phyloP scores from a whole-genome alignment of 2,888 invertebrate species.

The Drosophila crucigera region DNA sequence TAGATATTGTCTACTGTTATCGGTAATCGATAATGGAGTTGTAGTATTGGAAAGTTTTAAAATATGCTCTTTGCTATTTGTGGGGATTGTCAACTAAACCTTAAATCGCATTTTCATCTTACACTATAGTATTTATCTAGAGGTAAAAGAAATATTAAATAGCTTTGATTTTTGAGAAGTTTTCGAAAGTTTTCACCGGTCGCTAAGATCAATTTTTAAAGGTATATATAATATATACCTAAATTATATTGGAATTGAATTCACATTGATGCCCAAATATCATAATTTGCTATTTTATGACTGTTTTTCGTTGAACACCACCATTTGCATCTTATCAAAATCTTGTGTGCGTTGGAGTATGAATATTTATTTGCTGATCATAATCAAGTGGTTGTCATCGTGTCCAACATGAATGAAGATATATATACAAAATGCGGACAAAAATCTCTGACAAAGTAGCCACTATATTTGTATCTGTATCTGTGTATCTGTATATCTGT shows the following conservation, averaged over 20 bases:
- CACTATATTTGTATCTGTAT: constrained; percentile 8
- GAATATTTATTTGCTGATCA: background rate
- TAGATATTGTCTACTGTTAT: background rate
- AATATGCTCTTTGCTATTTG: background rate
- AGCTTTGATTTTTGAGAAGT: background rate
- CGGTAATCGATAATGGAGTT: background rate
- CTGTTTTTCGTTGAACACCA: background rate
- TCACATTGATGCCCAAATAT: background rate
- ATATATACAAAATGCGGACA: constrained; percentile 37
- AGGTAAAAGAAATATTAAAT: background rate
- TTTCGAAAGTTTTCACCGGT: background rate
- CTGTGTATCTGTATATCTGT: constrained; percentile 7
- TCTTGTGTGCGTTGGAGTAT: constrained; percentile 1
- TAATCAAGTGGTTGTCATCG: constrained; percentile 65
- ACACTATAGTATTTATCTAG: background rate
- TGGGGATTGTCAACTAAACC: background rate
- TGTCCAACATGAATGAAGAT: constrained; percentile 59
- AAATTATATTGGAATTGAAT: background rate
- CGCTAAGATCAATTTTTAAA: background rate
- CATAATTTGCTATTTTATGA: background rate
- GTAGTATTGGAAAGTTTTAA: background rate
- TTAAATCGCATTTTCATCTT: background rate
- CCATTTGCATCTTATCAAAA: background rate
- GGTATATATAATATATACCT: background rate
- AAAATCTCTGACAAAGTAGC: constrained; percentile 35